Evolutionary conservation across 2,888 invertebrate species (phyloP).

Genomic region (Lithophane semibrunnea): DNA sequence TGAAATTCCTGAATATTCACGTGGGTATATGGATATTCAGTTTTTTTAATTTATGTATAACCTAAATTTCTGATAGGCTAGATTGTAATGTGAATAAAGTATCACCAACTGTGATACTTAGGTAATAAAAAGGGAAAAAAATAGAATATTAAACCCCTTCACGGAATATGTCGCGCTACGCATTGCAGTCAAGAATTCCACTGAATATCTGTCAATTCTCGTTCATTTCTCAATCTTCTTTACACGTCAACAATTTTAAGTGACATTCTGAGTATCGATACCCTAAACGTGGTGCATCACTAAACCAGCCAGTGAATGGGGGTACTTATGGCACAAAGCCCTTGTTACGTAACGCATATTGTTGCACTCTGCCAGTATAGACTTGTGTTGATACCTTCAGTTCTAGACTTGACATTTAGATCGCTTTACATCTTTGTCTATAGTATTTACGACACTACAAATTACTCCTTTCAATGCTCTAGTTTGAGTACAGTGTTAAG

Average conservation of each 20-base stretch:
- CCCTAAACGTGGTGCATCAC: slow-evolving; percentile 67
- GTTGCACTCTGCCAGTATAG: slow-evolving; percentile 77
- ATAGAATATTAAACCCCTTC: too few species aligned
- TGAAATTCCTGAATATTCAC: neutral
- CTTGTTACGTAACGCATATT: slow-evolving; percentile 84
- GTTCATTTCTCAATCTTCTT: too few species aligned
- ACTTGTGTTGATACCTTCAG: slow-evolving; percentile 71
- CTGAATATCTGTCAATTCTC: too few species aligned
- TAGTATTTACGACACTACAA: slow-evolving; percentile 58
- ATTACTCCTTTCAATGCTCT: slow-evolving; percentile 50
- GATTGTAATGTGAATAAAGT: too few species aligned
- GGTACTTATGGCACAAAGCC: slow-evolving; percentile 82
- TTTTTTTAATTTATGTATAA: too few species aligned
- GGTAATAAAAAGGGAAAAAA: too few species aligned
- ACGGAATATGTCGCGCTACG: too few species aligned
- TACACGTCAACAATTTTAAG: neutral
- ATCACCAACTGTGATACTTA: too few species aligned
- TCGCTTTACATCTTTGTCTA: slow-evolving; percentile 59
- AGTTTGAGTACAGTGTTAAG: slow-evolving; percentile 36
- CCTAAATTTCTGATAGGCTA: too few species aligned
- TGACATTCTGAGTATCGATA: slow-evolving; percentile 14
- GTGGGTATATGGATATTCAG: too few species aligned
- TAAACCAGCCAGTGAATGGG: slow-evolving; percentile 77
- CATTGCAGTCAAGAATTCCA: too few species aligned
- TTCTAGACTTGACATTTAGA: slow-evolving; percentile 67